Evolutionary conservation across 2,797 vertebrate genomes (phyloP), one percentile per base, ranked within the genome.

Genomic region (Denticeps clupeoides): DNA sequence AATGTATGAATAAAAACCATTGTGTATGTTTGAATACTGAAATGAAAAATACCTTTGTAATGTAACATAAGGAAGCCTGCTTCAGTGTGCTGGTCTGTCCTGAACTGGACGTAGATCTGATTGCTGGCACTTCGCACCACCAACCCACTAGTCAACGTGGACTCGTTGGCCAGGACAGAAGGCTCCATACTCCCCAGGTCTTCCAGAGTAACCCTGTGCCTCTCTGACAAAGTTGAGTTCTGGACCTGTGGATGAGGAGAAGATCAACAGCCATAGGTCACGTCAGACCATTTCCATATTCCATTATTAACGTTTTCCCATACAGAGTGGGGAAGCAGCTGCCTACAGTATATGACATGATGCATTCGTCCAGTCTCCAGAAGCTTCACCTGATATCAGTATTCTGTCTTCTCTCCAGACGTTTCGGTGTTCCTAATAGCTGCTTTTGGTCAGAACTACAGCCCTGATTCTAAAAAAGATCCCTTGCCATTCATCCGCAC

Each of bases 91-190:
- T 85, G 83, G 27, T 81, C 73, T 47, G 89, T 87, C 50, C 79
- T 88, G 62, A 93, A 91, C 46, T 68, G 85, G 42, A 98, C 77
- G 50, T 88, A 82, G 44, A 94, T 89, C 79, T 91, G 85, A 75
- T 97, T 96, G 70, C 88, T 93, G 9, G 89, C 88, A 72, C 95
- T 93, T 31, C 88, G 90, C 31, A 99, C 78, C 33, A 97, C 80
- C 37, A 95, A 87, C 18, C 91, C 93, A 13, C 80, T 81, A 59
- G 85, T 76, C 69, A 99, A 74, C 59, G 89, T 82, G 0, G 91
- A 87, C 63, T 90, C 86, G 7, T 99, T 97, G 73, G 91, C 93
- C 45, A 98, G 77, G 18, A 88, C 71, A n/a, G 80, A 70, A 3
- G 89, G 84, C 60, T 91, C 88, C 47, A 77, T 68, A 0, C 88